These are phyloP conservation scores for Brenthis daphne DNA, from an alignment of 2,888 invertebrate genomes.

Conservation along the genomic window DNA sequence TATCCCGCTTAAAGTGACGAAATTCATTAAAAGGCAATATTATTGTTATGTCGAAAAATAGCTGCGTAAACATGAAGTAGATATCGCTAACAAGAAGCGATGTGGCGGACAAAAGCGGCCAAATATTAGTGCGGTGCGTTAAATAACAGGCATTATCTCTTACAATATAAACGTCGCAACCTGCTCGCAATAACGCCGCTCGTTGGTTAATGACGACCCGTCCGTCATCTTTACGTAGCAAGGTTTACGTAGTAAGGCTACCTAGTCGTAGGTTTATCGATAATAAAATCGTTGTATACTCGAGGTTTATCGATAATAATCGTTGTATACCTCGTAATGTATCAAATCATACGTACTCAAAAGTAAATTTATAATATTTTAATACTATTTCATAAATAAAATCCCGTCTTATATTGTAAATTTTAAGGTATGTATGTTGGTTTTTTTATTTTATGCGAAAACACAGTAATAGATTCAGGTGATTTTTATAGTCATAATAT, in stretches of 20 bases:
- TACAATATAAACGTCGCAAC: conserved; percentile 69
- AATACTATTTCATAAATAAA: too few relatives aligned
- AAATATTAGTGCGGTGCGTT: conserved; percentile 66
- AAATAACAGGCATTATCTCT: conserved; percentile 71
- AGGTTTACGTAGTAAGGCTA: conserved; percentile 12
- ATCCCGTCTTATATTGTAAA: too few relatives aligned
- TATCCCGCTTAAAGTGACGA: conserved; percentile 1
- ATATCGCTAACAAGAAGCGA: conserved; percentile 58
- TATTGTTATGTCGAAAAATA: conserved; percentile 33
- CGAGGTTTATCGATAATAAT: too few relatives aligned
- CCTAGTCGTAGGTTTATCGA: not conserved
- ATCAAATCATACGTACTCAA: too few relatives aligned
- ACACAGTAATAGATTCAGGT: too few relatives aligned
- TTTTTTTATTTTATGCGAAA: too few relatives aligned
- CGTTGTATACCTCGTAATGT: not conserved
- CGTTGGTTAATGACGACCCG: conserved; percentile 61
- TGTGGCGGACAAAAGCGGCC: conserved; percentile 56
- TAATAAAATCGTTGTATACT: not conserved
- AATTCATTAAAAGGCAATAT: conserved; percentile 37
- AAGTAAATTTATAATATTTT: too few relatives aligned
- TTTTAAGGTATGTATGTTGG: too few relatives aligned
- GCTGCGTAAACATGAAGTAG: conserved; percentile 42
- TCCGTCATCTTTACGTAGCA: conserved; percentile 57
- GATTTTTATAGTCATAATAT: too few relatives aligned
- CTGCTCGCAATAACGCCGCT: conserved; percentile 64